Evolutionary conservation across 2,888 invertebrate genomes (phyloP).

Genomic region (Stenodema calcarata): DNA sequence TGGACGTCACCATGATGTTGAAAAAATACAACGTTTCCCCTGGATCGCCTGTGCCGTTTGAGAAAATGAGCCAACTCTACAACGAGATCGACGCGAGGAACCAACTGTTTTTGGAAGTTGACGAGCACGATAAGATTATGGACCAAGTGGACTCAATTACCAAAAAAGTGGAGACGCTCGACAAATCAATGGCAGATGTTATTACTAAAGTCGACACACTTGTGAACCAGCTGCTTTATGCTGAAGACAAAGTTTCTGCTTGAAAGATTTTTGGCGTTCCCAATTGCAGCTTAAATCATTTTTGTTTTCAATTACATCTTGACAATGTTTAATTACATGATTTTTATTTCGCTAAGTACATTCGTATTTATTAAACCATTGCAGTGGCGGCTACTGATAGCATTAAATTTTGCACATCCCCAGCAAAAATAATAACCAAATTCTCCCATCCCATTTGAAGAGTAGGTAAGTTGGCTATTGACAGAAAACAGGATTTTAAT

Average conservation of each 20-base stretch:
- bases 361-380: no score
- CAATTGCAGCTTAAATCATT: no score
- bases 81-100: conserved; percentile 25
- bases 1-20: conserved; percentile 17
- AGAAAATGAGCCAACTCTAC: conserved; percentile 29
- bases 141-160: conserved; percentile 17
- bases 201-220: conserved; percentile 16
- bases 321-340: no score
- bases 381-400: no score
- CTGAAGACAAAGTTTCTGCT: neutral
- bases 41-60: conserved; percentile 11
- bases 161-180: conserved; percentile 11
- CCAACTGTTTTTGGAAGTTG: conserved; percentile 36
- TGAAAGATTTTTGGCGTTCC: neutral
- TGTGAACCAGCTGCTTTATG: conserved; percentile 13
- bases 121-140: conserved; percentile 36
- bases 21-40: conserved; percentile 34
- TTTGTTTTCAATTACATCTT: no score
- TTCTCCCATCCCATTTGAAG: no score
- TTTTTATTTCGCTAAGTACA: no score
- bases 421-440: no score
- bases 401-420: no score
- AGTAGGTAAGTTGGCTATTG: no score
- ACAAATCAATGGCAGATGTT: conserved; percentile 29
- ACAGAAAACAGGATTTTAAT: no score